Conservation (phyloP, 1,140 invertebrate species). For the Mercenaria mercenaria region DNA sequence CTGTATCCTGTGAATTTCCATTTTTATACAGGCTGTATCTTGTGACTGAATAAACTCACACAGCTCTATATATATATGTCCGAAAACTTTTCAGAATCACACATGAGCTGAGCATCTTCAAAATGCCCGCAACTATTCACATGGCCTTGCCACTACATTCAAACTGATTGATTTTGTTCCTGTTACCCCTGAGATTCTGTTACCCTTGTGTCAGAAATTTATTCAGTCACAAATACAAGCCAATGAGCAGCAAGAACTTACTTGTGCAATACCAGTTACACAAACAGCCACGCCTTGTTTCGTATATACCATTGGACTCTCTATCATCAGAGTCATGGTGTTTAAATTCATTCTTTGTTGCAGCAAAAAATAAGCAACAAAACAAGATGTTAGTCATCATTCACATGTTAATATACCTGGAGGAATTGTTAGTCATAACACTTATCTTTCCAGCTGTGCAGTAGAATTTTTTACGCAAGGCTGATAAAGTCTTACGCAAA, state of each 20-base stretch:
- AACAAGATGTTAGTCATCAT: background rate
- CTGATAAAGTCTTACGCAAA: no score
- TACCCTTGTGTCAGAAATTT: no score
- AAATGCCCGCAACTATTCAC: no score
- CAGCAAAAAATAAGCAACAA: constrained; percentile 31
- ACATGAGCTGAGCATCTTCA: no score
- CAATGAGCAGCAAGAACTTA: constrained; percentile 84
- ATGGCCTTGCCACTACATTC: no score
- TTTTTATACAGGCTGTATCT: background rate
- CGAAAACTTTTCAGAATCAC: no score
- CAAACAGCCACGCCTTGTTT: constrained; percentile 98
- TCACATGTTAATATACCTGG: background rate
- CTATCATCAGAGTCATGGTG: constrained; percentile 57
- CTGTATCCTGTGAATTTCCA: background rate
- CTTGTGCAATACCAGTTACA: constrained; percentile 98
- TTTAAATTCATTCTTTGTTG: constrained; percentile 62
- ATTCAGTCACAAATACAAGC: background rate
- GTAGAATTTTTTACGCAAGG: no score
- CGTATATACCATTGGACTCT: constrained; percentile 89
- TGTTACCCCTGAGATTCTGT: no score
- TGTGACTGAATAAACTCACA: background rate
- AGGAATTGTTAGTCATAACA: no score
- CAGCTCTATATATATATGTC: no score
- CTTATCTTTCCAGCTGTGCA: no score
- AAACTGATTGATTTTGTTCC: no score